These are phyloP conservation scores for Tinea pellionella DNA, from an alignment of 2,888 invertebrate species.

Conservation along the genomic window DNA sequence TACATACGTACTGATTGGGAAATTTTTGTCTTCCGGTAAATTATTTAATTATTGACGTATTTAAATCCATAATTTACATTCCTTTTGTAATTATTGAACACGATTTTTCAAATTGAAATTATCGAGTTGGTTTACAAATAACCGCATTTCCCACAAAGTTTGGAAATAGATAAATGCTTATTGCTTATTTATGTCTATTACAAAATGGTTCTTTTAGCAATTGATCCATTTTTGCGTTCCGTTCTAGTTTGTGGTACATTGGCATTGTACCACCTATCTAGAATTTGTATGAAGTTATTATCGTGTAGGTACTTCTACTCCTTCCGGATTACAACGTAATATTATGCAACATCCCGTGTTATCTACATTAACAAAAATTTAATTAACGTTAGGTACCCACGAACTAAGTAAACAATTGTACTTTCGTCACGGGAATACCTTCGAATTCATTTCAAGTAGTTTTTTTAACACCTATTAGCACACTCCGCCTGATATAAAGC, in stretches of 20 bases:
- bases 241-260: too few relatives aligned
- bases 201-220: too few relatives aligned
- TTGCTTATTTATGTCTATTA: too few relatives aligned
- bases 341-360: neutral
- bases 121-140: neutral
- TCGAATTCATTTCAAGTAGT: too few relatives aligned
- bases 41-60: neutral
- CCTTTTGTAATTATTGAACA: neutral
- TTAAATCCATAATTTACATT: neutral
- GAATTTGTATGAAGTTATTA: too few relatives aligned
- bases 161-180: neutral
- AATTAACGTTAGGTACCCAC: neutral
- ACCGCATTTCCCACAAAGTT: neutral
- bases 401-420: neutral
- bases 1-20: neutral
- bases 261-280: too few relatives aligned
- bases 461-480: too few relatives aligned
- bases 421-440: neutral
- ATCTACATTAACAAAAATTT: neutral
- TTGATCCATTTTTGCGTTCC: too few relatives aligned
- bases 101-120: neutral
- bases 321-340: neutral
- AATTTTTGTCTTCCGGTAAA: neutral
- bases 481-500: too few relatives aligned
- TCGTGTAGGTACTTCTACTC: too few relatives aligned